Evolutionary conservation across 2,797 vertebrate species (phyloP).

Genomic region (Parotocinclus haroldoi): DNA sequence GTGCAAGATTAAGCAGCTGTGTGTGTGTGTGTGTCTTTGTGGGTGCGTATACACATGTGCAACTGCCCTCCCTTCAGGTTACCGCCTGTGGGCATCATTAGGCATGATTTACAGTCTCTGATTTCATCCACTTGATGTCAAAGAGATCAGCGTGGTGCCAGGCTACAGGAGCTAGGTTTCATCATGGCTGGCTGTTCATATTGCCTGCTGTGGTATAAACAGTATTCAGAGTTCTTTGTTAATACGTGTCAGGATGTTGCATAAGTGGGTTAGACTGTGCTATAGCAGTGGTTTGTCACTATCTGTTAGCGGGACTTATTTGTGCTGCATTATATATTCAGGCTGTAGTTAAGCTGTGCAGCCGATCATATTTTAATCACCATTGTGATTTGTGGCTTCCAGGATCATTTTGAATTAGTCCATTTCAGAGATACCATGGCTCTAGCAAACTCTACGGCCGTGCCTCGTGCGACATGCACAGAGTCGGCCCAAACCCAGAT

Average conservation of each 20-base stretch:
- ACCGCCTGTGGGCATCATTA: slow-evolving; percentile 44
- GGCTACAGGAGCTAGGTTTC: slow-evolving; percentile 31
- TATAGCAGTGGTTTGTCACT: background rate
- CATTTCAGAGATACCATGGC: too few species aligned
- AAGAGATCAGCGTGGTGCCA: slow-evolving; percentile 32
- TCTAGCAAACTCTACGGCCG: too few species aligned
- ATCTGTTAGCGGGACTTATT: too few species aligned
- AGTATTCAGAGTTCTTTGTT: background rate
- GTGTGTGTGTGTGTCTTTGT: slow-evolving; percentile 7
- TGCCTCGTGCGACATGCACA: too few species aligned
- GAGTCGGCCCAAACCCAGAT: too few species aligned
- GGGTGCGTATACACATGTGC: slow-evolving; percentile 21
- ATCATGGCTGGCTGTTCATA: slow-evolving; percentile 14
- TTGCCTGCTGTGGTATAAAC: slow-evolving; percentile 7
- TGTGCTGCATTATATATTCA: too few species aligned
- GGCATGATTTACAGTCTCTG: slow-evolving; percentile 47
- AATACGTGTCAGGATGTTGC: background rate
- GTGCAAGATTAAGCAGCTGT: background rate
- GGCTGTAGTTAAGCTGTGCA: too few species aligned
- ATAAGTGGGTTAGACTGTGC: background rate
- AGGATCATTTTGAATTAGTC: too few species aligned
- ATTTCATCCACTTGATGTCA: slow-evolving; percentile 49
- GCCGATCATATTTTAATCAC: too few species aligned
- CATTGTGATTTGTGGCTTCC: too few species aligned
- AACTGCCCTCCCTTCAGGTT: slow-evolving; percentile 34